Base-by-base conservation (phyloP, 2,797 vertebrate species). In the Coregonus sp. region DNA sequence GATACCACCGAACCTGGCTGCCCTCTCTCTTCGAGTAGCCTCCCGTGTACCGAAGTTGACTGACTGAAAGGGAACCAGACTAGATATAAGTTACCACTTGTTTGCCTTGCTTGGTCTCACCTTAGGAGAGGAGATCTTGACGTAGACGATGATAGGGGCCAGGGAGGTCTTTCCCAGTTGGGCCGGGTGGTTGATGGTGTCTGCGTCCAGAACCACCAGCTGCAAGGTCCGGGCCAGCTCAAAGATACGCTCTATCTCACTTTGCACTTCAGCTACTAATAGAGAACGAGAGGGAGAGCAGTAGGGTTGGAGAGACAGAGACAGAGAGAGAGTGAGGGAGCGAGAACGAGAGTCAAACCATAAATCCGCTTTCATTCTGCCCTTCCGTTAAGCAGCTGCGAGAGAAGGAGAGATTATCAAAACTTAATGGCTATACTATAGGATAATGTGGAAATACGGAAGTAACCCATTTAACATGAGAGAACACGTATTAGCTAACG, bases 81-180 rank as follows among this genome's bases (percentile, higher is more conserved):
- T 2, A 29, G 20, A 29, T 4, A 3, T 31, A 67, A 0, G 65
- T 5, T 67, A 14, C 29, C 12, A 31, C 65, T 67, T 65, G 9
- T 25, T 65, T 20, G n/a, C 29, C 25, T 51, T 29, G 51, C 50
- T 4, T 54, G 11, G 70, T 29, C 29, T 72, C 92, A 98, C 98
- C 96, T 98, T 99, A 74, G 97, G 97, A 86, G 98, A 99, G 84
- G 97, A 96, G 91, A 99, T 98, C 92, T 99, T 99, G 75, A 99
- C 97, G 0, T 99, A 99, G 72, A 99, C 97, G 59, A 97, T 95
- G 87, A 99, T 98, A 80, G 98, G 98, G 69, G 98, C 97, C 82
- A 99, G 90, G 67, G 97, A 99, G 12, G 98, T 99, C 94, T 99
- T 99, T 79, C 97, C 95, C 69, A 99, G 95, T 89, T 99, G 98